Percentiles rank a stretch among this genome's conserved stretches.
phyloP scores from a whole-genome alignment of 2,888 invertebrate genomes.

The Cyrtodaria siliqua region DNA sequence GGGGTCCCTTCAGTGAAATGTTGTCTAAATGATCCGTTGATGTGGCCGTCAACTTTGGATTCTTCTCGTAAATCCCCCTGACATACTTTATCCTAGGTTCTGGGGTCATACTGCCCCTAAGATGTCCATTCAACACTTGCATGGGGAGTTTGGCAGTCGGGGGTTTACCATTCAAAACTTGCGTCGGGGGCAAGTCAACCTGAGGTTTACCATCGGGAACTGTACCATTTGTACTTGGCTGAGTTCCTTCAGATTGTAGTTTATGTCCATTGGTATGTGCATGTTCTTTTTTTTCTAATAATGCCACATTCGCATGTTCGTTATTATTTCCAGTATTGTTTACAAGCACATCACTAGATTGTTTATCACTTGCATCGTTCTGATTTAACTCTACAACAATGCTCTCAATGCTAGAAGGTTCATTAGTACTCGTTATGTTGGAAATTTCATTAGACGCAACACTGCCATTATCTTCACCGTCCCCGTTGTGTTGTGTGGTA shows the following conservation, averaged over 20 bases:
- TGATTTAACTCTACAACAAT: slow-evolving; percentile 47
- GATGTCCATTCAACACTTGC: not conserved
- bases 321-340: not conserved
- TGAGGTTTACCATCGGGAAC: not conserved
- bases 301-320: too few species aligned
- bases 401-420: slow-evolving; percentile 42
- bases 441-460: too few species aligned
- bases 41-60: slow-evolving; percentile 46
- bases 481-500: slow-evolving; percentile 4
- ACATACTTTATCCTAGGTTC: slow-evolving; percentile 43
- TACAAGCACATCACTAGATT: slow-evolving; percentile 5
- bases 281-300: too few species aligned
- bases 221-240: too few species aligned
- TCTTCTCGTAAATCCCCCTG: slow-evolving; percentile 54
- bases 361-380: slow-evolving; percentile 1
- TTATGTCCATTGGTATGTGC: not conserved
- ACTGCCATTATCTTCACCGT: not conserved
- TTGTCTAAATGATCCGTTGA: slow-evolving; percentile 56
- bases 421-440: not conserved
- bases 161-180: not conserved
- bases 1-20: slow-evolving; percentile 38
- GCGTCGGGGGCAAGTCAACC: not conserved
- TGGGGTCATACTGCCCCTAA: slow-evolving; percentile 42
- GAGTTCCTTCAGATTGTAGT: not conserved
- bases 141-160: not conserved